Conservation (phyloP, 1,140 invertebrate species). For the Bombyx mandarina region DNA sequence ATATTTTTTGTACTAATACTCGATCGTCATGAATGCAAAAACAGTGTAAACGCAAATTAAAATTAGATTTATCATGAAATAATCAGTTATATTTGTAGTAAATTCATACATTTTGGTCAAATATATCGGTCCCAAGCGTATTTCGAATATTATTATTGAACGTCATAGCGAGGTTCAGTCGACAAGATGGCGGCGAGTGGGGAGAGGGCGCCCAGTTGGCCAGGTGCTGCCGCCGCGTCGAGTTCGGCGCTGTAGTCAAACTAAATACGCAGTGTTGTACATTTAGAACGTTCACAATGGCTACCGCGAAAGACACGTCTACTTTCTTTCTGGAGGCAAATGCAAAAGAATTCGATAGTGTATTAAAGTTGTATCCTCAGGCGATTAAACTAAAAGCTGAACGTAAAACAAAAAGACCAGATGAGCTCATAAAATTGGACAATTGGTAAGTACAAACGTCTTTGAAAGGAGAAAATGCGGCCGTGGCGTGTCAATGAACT, state of each 20-base stretch:
- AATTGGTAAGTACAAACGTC: constrained; percentile 85
- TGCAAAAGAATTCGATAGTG: constrained; percentile 88
- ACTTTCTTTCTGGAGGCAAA: constrained; percentile 92
- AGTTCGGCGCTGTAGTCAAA: constrained; percentile 70
- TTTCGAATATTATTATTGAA: constrained; percentile 64
- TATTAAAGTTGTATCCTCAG: constrained; percentile 89
- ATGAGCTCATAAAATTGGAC: constrained; percentile 93
- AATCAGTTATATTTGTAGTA: background rate
- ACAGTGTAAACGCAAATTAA: background rate
- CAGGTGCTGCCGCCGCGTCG: constrained; percentile 71
- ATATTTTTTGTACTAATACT: constrained; percentile 44
- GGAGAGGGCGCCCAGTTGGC: constrained; percentile 68
- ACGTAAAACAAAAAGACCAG: constrained; percentile 89
- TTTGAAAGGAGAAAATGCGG: constrained; percentile 69
- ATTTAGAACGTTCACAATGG: constrained; percentile 80
- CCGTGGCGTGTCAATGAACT: constrained; percentile 73
- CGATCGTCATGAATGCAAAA: background rate
- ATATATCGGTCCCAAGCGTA: constrained; percentile 17
- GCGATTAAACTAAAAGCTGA: constrained; percentile 89
- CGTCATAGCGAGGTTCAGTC: constrained; percentile 60
- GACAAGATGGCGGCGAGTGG: constrained; percentile 66
- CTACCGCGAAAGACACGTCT: constrained; percentile 88
- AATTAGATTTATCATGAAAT: background rate
- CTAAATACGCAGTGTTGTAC: constrained; percentile 70
- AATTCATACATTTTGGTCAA: background rate